phyloP scores from a whole-genome alignment of 1,140 invertebrate genomes.

The Ips nitidus region DNA sequence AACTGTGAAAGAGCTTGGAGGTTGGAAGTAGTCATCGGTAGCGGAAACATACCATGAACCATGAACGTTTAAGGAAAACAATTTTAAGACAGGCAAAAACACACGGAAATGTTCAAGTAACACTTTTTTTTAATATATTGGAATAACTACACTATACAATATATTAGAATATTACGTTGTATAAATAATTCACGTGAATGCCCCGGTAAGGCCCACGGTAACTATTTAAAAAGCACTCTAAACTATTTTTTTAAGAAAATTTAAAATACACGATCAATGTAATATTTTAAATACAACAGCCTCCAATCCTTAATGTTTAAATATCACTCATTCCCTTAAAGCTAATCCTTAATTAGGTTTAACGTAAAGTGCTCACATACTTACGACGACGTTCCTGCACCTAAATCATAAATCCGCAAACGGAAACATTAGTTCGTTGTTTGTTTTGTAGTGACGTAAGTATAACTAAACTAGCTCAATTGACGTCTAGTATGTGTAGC shows the following conservation, averaged over 20 bases:
- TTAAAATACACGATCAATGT: slow-evolving; percentile 25
- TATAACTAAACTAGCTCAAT: no score
- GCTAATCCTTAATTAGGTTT: slow-evolving; percentile 22
- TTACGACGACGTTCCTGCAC: no score
- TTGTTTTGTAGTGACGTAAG: no score
- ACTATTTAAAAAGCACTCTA: slow-evolving; percentile 24
- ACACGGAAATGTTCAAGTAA: slow-evolving; percentile 5
- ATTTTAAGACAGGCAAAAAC: no score
- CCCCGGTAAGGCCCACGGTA: slow-evolving; percentile 2
- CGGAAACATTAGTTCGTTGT: no score
- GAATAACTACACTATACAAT: slow-evolving; percentile 33
- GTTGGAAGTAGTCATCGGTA: no score
- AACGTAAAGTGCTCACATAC: neutral
- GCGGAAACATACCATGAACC: no score
- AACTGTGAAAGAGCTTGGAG: no score
- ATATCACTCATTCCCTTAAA: slow-evolving; percentile 34
- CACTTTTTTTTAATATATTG: slow-evolving; percentile 20
- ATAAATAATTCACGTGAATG: slow-evolving; percentile 20
- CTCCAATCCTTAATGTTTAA: slow-evolving; percentile 35
- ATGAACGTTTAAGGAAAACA: no score
- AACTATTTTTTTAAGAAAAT: slow-evolving; percentile 21
- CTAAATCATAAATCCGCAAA: no score
- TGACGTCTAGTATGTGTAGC: no score
- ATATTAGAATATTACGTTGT: slow-evolving; percentile 22
- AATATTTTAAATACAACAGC: slow-evolving; percentile 34